phyloP scores from a whole-genome alignment of 2,113 vertebrate genomes.

The Butorides virescens region DNA sequence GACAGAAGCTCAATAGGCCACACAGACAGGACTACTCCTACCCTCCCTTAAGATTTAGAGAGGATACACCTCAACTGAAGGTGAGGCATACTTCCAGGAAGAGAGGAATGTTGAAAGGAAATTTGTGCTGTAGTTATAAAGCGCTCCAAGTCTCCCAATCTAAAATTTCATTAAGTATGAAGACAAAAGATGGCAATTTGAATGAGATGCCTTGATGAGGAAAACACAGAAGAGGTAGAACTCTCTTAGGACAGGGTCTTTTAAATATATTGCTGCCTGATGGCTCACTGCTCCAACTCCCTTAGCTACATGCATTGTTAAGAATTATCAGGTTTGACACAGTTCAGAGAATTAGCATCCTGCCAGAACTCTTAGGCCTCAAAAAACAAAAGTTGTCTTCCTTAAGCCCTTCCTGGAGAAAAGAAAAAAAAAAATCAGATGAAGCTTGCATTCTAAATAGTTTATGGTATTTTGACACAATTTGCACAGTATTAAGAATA shows the following conservation, averaged over 20 bases:
- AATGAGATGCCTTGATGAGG: conserved; percentile 31
- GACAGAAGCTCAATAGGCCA: not conserved
- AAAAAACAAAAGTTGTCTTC: not conserved
- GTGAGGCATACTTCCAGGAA: not conserved
- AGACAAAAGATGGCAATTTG: conserved; percentile 9
- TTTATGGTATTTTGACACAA: not conserved
- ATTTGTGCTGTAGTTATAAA: conserved; percentile 27
- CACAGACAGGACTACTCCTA: not conserved
- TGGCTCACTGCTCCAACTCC: not conserved
- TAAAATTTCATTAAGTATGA: not conserved
- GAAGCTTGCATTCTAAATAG: not conserved
- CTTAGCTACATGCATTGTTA: not conserved
- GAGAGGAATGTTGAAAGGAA: not conserved
- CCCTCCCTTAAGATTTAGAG: not conserved
- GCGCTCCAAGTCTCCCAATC: not conserved
- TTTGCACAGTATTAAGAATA: not conserved
- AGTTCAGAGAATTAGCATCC: not conserved
- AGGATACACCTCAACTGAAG: not conserved
- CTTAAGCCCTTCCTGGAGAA: conserved; percentile 24
- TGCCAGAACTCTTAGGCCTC: not conserved
- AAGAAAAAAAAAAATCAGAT: not conserved
- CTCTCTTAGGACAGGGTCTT: conserved; percentile 18
- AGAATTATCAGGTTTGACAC: not conserved
- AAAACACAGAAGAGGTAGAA: conserved; percentile 54
- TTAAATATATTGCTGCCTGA: conserved; percentile 8